Evolutionary conservation across 2,797 vertebrate species (phyloP), one percentile per base, ranked within the genome.

Genomic region (Phylloscopus collybita): DNA sequence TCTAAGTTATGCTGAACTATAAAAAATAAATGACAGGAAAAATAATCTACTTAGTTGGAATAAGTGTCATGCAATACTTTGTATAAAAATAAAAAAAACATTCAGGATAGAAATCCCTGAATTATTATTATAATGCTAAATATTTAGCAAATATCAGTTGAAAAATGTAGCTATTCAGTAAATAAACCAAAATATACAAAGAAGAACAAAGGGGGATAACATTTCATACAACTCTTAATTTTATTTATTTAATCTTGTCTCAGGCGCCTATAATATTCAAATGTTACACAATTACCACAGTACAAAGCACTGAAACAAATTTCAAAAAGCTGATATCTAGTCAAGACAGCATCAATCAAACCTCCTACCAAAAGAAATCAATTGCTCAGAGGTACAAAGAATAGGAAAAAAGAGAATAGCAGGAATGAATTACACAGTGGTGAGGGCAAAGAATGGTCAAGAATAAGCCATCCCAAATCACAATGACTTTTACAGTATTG

Each of bases 181-280:
- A 88, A 87, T 70, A 92, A 95, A 54, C 16, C 27, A 71, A 95
- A 92, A 93, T 59, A 92, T 42, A 65, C 5, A 21, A 93, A 93
- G 53, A 61, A 86, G 94, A 95, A 11, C 34, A 93, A 65, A 90
- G 51, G 13, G 70, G 22, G 50, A 69, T 90, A 83, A 42, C 12
- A 60, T 92, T 94, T 91, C 81, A 81, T 66, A 53, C 27, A 59
- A 69, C 10, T 70, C 23, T 61, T 84, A 65, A 67, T 74, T 89
- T 82, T 89, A 93, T 95, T 93, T 95, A 86, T 94, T 95, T 94
- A 84, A 72, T 92, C 83, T 79, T 94, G 18, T 95, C 73, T 93
- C 62, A 62, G 73, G 23, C 5, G 0, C 40, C 44, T 72, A 29
- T 70, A 81, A 88, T 70, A 80, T 82, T 86, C 86, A 76, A 84